Evolutionary conservation across 64 coral and sea anemone species (phyloP).

Genomic region (Montipora sp.): DNA sequence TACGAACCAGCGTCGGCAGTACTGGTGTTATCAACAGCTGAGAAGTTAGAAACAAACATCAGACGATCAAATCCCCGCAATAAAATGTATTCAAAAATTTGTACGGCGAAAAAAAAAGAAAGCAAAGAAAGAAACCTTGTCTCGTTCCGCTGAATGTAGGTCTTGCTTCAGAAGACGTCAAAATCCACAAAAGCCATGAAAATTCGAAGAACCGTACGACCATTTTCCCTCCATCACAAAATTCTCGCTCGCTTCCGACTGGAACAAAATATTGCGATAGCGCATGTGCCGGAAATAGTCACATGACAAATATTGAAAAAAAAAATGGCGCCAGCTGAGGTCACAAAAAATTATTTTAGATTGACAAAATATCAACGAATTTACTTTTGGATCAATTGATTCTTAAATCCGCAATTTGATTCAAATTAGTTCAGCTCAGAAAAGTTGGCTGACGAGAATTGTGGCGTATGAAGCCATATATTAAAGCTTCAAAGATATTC

Average conservation of each 20-base stretch:
- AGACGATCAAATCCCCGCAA: slow-evolving; percentile 10
- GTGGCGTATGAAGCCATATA: no score
- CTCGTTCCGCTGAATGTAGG: slow-evolving; percentile 3
- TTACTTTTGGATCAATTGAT: background rate
- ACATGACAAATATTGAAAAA: slow-evolving; percentile 57
- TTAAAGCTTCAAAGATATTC: no score
- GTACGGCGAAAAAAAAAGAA: background rate
- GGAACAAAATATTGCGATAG: slow-evolving; percentile 75
- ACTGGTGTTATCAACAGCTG: slow-evolving; percentile 54
- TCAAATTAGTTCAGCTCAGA: no score
- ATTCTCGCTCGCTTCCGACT: slow-evolving; percentile 71
- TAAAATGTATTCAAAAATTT: slow-evolving; percentile 17
- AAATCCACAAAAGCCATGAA: slow-evolving; percentile 86
- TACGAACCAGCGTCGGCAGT: slow-evolving; percentile 87
- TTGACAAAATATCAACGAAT: background rate
- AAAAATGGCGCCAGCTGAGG: slow-evolving; percentile 9
- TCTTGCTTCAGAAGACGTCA: slow-evolving; percentile 51
- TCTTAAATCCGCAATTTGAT: background rate
- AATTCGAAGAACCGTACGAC: slow-evolving; percentile 69
- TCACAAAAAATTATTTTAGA: background rate
- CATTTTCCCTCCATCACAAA: slow-evolving; percentile 98
- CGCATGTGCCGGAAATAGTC: slow-evolving; percentile 78
- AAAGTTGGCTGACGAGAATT: no score
- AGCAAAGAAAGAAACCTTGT: slow-evolving; percentile 22
- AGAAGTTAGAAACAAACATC: slow-evolving; percentile 74